Evolutionary conservation across 2,113 vertebrate species (phyloP), one percentile per base, ranked within the genome.

Genomic region (Notarius lentiginosus): DNA sequence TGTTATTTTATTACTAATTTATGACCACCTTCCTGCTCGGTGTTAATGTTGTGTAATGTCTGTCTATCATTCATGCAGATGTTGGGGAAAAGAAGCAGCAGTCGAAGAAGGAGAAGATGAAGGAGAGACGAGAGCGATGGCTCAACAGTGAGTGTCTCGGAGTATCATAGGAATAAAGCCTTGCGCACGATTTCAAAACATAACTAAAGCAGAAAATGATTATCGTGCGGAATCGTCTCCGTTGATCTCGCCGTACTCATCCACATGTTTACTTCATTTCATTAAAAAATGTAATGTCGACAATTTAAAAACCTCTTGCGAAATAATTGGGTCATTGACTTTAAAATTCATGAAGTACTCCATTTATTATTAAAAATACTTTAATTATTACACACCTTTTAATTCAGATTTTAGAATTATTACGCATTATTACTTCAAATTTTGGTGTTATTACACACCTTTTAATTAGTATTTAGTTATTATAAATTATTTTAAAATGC

Each of bases 61-160:
- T 76, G 60, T 86, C 68, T 55, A 20, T 91, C 49, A 55, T 75
- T 72, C 24, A 51, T 63, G 30, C 89, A 95, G 97, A 90, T 85
- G 66, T 89, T 2, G 95, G 95, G 83, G 90, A 90, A 58, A 97
- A 95, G 90, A 34, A 79, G 0, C 1, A 95, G 77, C 90, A 97
- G 89, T 91, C 97, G 17, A 99, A 99, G 92, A 99, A 97, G 89
- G 97, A 98, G 90, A 99, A 97, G 89, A 95, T 95, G 93, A 99
- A 96, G 90, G 95, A 97, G 92, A 93, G 97, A 66, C 95, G 93
- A n/a, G 96, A 98, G 15, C 87, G 90, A 0, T 99, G 97, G 97
- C 93, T 98, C 0, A 96, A 96, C 93, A 99, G 98, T 99, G 91
- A 97, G 98, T 94, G 72, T 24, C 30, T 12, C 10, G 47, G 17